Evolutionary conservation across 1,140 invertebrate genomes (phyloP).

Genomic region (Melipona quadrifasciata): DNA sequence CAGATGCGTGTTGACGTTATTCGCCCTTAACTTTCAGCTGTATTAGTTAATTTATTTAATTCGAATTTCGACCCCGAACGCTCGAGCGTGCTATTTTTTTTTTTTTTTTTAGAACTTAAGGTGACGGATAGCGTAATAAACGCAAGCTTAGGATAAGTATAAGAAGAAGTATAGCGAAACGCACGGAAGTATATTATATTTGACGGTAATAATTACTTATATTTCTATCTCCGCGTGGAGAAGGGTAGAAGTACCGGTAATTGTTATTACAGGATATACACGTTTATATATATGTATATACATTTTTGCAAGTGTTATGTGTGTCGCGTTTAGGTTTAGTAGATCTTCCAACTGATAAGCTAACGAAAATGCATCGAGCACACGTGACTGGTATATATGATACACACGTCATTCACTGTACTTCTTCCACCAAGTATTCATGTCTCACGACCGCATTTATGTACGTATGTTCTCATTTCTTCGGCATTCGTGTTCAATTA

Average conservation of each 20-base stretch:
- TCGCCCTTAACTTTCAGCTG: background rate
- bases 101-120: background rate
- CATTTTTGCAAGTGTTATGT: background rate
- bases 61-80: background rate
- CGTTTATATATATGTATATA: background rate
- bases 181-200: background rate
- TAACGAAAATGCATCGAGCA: too few relatives aligned
- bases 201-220: background rate
- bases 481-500: background rate
- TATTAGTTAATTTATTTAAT: conserved; percentile 31
- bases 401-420: background rate
- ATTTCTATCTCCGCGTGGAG: background rate
- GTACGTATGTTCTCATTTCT: background rate
- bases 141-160: background rate
- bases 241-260: background rate
- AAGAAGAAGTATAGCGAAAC: background rate
- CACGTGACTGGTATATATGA: too few relatives aligned
- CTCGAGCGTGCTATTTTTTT: conserved; percentile 13
- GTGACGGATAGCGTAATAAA: background rate
- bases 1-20: conserved; percentile 7
- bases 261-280: background rate
- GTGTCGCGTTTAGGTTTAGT: background rate
- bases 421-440: conserved; percentile 19
- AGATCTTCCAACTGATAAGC: too few relatives aligned
- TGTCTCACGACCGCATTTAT: background rate